Base-by-base conservation (phyloP, 2,888 invertebrate species). In the Agrochola litura region DNA sequence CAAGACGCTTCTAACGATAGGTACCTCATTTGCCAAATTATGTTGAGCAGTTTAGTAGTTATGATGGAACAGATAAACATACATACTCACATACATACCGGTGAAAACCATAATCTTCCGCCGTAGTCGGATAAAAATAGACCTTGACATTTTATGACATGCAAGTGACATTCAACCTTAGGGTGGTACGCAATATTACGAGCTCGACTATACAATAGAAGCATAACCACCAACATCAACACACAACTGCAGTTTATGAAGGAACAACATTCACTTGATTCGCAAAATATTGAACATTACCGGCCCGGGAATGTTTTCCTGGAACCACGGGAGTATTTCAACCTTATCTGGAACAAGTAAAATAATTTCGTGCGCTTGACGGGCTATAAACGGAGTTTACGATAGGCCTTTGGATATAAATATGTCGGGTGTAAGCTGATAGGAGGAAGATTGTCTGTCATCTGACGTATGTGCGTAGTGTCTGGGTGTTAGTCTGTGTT, bases 311-410 rank as follows among this genome's bases (percentile, higher is more conserved):
- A 83, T 80, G 73, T 73, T 79, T 79, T 76, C 65, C 71, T 73
- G 74, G 78, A 84, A 84, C 81, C 76, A 78, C 79, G 73, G 76
- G 70, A 64, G 74, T 76, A 82, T 85, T 88, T 84, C 78, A 86
- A 65, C 79, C 81, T 83, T 87, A 88, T 86, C 85, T 82, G 70
- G 73, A 72, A 85, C 88, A 88, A 88, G 86, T 88, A 86, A 89
- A 89, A 90, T 91, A 87, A 91, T 90, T 90, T 87, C 61, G 81
- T 83, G 81, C 78, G 73, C 83, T 87, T 88, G 83, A 84, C 85
- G 83, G 86, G 84, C 77, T 61, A 86, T 89, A 89, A 91, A 90
- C 79, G 77, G 73, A 64, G 79, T 90, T 91, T 90, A 91, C 87
- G 88, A 86, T 79, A 82, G 77, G 75, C 78, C 70, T 72, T 76